Evolutionary conservation across 2,797 vertebrate genomes (phyloP).

Genomic region (Chloroceryle amazona): DNA sequence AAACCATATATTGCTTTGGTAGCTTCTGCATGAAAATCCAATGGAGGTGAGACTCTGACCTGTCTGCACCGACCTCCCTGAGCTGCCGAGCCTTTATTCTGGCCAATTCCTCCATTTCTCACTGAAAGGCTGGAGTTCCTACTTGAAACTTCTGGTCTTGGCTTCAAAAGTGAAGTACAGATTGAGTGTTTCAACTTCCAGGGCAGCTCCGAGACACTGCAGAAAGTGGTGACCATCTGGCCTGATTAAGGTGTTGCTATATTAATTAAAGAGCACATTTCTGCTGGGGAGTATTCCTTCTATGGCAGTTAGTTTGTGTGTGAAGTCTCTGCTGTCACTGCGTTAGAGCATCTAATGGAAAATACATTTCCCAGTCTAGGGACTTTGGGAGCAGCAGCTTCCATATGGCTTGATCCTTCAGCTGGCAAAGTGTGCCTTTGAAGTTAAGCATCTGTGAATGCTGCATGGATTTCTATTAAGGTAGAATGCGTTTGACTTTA

Average conservation of each 20-base stretch:
- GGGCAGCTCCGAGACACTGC: background rate
- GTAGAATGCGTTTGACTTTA: background rate
- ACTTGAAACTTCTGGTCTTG: background rate
- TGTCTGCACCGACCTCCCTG: rapidly evolving
- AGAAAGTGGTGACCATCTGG: background rate
- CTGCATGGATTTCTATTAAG: background rate
- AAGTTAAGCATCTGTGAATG: background rate
- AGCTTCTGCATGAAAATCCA: background rate
- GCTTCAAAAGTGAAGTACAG: background rate
- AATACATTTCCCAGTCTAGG: background rate
- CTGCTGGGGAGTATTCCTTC: background rate
- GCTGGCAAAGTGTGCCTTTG: background rate
- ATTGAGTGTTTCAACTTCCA: background rate
- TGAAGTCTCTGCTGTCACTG: background rate
- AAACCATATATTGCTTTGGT: background rate
- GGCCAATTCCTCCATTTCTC: background rate
- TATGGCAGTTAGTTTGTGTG: background rate
- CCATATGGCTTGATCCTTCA: background rate
- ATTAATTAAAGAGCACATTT: background rate
- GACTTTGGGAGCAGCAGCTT: background rate
- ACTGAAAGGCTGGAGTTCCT: rapidly evolving
- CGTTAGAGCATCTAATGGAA: background rate
- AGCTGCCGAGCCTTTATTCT: background rate
- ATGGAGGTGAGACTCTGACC: background rate
- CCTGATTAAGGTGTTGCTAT: background rate